Evolutionary conservation across 2,797 vertebrate species (phyloP), one percentile per base, ranked within the genome.

Genomic region (Crocodylus rhombifer): DNA sequence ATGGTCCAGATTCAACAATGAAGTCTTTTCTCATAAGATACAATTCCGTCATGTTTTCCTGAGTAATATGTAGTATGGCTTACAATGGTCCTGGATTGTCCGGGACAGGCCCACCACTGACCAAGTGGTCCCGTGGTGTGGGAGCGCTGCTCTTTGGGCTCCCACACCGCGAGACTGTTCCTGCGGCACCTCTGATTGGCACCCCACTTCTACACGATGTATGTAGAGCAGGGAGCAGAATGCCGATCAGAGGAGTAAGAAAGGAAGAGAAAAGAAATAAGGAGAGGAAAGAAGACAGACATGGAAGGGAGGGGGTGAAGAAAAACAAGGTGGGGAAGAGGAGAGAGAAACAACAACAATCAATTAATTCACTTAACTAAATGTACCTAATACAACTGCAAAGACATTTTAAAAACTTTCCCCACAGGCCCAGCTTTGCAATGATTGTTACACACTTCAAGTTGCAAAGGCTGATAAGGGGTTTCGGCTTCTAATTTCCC

Each of bases 11-110:
- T 23, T 82, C 73, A 58, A 84, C 79, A 77, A 23, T 26, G 2
- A 14, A 33, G 76, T 84, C 69, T 82, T 77, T 80, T 82, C 86
- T n/a, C 2, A 14, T 0, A 77, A 84, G 87, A 86, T 80, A 36
- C 76, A 69, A 65, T 15, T 67, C 58, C 81, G 83, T 20, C 0
- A 71, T 65, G 83, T 62, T 60, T 63, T 69, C 75, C 81, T 84
- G 84, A 80, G 3, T 33, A 78, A 64, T 86, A 87, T 80, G 56
- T 10, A n/a, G 77, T 7, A 84, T 60, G 91, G 95, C 95, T 97
- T 96, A 97, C 96, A 97, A 95, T 91, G 92, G 95, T 96, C 94
- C 94, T 90, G 91, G 91, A 65, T 95, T 95, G 93, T 51, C 91
- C 88, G 93, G 94, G 94, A 64, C 86, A 92, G 95, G 78, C 79